A percentile compares a stretch with the other conserved stretches of the same genome.
Conservation (phyloP, 2,888 invertebrate genomes). For the Nemotelus pantherinus region DNA sequence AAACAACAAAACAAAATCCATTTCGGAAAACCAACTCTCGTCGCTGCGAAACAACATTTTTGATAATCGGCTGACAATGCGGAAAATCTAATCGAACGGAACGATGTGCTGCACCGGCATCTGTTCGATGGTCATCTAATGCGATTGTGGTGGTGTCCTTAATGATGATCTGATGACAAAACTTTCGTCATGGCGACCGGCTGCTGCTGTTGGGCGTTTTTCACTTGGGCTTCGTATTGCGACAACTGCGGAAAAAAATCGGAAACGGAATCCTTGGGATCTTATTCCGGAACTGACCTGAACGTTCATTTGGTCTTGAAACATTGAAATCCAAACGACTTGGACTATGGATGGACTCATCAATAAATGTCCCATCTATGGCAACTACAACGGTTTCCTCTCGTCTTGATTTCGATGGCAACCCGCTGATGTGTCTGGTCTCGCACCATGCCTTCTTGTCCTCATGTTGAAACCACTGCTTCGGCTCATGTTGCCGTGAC, state of each 20-base stretch:
- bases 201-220: constrained; percentile 15
- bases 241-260: not conserved
- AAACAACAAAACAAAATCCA: constrained; percentile 13
- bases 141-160: constrained; percentile 29
- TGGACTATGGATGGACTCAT: not conserved
- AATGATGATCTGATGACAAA: constrained; percentile 43
- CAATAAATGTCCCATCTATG: constrained; percentile 20
- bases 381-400: not conserved
- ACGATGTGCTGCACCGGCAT: not conserved
- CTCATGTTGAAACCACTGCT: not conserved
- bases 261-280: constrained; percentile 18
- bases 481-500: not conserved
- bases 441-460: constrained; percentile 6
- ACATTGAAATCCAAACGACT: constrained; percentile 25
- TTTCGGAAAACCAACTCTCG: constrained; percentile 11
- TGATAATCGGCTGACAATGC: constrained; percentile 36
- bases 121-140: constrained; percentile 3
- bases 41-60: constrained; percentile 27
- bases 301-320: not conserved
- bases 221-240: not conserved
- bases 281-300: constrained; percentile 9
- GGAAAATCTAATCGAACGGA: constrained; percentile 30
- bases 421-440: constrained; percentile 8
- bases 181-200: constrained; percentile 33
- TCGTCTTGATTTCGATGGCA: not conserved